A percentile compares a stretch with the other conserved stretches of the same genome.
These are phyloP conservation scores for Oreocharis arfaki DNA, from an alignment of 2,113 vertebrate genomes.

Conservation along the genomic window DNA sequence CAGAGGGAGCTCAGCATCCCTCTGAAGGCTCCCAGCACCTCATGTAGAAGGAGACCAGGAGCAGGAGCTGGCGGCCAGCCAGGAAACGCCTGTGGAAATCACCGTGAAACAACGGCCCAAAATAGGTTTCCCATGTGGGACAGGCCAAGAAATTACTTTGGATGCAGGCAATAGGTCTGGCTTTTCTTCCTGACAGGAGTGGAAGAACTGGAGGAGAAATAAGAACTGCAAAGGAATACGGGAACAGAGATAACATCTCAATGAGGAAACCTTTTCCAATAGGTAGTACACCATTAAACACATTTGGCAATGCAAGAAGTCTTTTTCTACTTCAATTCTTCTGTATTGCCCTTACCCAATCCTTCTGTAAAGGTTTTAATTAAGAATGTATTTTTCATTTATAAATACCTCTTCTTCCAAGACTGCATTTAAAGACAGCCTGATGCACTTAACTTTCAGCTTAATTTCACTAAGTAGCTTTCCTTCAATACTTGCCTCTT, in stretches of 20 bases:
- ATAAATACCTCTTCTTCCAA: not conserved
- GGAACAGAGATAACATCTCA: not conserved
- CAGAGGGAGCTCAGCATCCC: not conserved
- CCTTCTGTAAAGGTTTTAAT: not conserved
- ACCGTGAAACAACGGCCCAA: accelerated
- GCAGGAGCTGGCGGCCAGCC: not conserved
- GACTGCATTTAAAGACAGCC: not conserved
- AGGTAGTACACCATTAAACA: not conserved
- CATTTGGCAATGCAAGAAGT: not conserved
- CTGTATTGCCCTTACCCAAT: not conserved
- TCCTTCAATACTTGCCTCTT: constrained; percentile 72
- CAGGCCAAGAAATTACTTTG: not conserved
- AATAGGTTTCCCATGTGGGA: not conserved
- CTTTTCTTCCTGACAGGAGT: not conserved
- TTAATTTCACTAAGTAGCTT: constrained; percentile 18
- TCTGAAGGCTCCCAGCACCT: not conserved
- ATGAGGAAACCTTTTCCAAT: not conserved
- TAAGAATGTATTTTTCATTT: not conserved
- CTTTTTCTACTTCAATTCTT: not conserved
- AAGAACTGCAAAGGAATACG: not conserved
- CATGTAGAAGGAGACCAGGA: not conserved
- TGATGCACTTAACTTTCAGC: not conserved
- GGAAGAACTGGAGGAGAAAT: not conserved
- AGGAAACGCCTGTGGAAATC: not conserved
- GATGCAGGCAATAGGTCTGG: not conserved